Base-by-base conservation (phyloP, 1,140 invertebrate species). In the Leptinotarsa defecta region DNA sequence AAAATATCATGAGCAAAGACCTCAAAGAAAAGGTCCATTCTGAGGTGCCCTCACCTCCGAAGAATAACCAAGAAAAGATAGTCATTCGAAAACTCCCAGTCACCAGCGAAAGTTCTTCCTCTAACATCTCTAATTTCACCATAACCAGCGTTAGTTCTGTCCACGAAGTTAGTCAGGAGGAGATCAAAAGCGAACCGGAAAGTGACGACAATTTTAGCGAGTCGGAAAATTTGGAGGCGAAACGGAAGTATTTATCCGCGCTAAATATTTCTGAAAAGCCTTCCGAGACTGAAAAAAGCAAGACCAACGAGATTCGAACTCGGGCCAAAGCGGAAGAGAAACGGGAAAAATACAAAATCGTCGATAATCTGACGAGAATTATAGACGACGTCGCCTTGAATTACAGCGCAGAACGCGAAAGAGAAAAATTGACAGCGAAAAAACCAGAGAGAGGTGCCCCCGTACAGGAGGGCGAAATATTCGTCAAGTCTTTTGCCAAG, bases 171-270 rank as follows among this genome's bases (percentile, higher is more conserved):
- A 15, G 20, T 13, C 3, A 48, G 6, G 76, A 80, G 6, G 76
- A 85, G 65, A 86, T 86, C 20, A 87, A 87, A 81, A 86, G 78
- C 34, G 86, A 87, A 76, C 81, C 84, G 13, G 79, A 79, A 27
- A 78, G 78, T 27, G 84, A 86, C 49, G 83, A 83, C 0, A 82
- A 75, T 19, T 76, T 74, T 34, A 64, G 3, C 43, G 74, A 78
- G n/a, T 48, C 68, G 43, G 75, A 81, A 68, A 78, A 84, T 63
- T 76, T 82, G 74, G 83, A 82, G 69, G 79, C 74, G 3, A 82
- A 83, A 71, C 76, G 78, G 68, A 78, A 83, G 57, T 84, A 83
- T 70, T 65, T 84, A 19, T 83, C 82, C 0, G 83, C 83, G 13
- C 78, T 84, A 49, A 83, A 84, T 68, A 83, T 84, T 48, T 79